Percentiles rank a stretch among this genome's conserved stretches.
These are phyloP conservation scores for Meloidogyne exigua DNA, from an alignment of 1,140 invertebrate genomes.

Conservation along the genomic window DNA sequence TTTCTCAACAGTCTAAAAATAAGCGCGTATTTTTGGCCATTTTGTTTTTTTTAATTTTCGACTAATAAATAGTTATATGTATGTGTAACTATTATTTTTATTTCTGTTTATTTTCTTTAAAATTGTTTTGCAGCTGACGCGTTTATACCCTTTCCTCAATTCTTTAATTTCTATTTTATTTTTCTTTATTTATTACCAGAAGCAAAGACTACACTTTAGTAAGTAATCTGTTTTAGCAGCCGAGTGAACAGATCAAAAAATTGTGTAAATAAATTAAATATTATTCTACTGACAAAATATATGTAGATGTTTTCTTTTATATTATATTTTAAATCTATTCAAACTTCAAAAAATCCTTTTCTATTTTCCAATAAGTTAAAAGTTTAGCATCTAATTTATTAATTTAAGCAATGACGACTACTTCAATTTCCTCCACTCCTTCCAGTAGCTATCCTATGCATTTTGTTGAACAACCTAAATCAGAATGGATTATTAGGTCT, in stretches of 20 bases:
- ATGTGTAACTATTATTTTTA: neutral
- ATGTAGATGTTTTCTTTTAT: no score
- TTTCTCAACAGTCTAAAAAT: neutral
- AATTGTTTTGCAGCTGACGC: neutral
- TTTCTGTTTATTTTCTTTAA: no score
- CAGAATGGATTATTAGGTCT: conserved; percentile 53
- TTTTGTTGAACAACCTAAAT: conserved; percentile 48
- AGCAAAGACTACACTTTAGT: neutral
- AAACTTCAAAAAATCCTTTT: no score
- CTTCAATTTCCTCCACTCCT: neutral
- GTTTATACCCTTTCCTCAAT: neutral
- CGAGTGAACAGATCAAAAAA: neutral
- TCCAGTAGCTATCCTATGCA: neutral
- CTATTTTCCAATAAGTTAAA: no score
- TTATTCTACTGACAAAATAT: no score
- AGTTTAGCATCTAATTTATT: neutral
- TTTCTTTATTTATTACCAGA: neutral
- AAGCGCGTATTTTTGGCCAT: neutral
- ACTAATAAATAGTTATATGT: neutral
- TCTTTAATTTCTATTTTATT: neutral
- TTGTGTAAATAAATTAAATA: neutral
- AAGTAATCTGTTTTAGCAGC: neutral
- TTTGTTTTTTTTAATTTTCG: neutral
- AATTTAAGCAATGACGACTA: neutral
- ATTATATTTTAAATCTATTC: no score